Conservation (phyloP, 2,113 vertebrate genomes). For the Capreolus pygargus region DNA sequence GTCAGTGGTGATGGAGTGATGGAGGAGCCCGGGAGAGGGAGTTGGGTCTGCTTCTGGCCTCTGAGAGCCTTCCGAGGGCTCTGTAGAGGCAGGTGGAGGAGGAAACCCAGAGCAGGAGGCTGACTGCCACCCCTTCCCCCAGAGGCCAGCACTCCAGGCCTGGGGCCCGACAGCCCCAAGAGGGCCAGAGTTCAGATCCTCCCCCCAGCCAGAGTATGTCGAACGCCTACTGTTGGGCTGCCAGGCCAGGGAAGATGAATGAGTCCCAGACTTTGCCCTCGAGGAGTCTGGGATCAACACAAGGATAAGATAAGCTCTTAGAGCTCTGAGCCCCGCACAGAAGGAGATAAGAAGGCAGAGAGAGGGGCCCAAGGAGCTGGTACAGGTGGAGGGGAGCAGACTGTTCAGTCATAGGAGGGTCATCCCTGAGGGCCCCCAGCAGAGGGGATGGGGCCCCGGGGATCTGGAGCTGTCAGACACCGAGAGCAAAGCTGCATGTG, state of each 20-base stretch:
- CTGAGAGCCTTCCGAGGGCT: neutral
- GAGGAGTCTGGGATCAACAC: neutral
- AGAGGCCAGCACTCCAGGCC: neutral
- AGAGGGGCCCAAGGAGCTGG: neutral
- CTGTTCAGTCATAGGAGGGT: accelerated
- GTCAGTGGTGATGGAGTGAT: neutral
- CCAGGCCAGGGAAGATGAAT: neutral
- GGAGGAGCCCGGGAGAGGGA: neutral
- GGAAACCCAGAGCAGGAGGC: neutral
- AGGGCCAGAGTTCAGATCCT: neutral
- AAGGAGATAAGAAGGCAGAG: neutral
- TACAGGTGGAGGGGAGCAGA: neutral
- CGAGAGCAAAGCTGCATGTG: accelerated
- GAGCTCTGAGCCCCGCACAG: neutral
- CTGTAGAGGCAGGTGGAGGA: neutral
- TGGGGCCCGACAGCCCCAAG: neutral
- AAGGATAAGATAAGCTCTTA: neutral
- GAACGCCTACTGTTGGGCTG: neutral
- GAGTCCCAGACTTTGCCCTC: slow-evolving; percentile 24
- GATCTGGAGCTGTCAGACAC: neutral
- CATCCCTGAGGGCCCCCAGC: neutral
- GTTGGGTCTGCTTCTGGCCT: neutral
- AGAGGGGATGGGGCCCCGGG: too few relatives aligned
- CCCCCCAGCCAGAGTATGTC: neutral
- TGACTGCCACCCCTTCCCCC: neutral